These are phyloP conservation scores for Cynaeus angustus DNA, from an alignment of 2,888 invertebrate genomes.

Conservation along the genomic window DNA sequence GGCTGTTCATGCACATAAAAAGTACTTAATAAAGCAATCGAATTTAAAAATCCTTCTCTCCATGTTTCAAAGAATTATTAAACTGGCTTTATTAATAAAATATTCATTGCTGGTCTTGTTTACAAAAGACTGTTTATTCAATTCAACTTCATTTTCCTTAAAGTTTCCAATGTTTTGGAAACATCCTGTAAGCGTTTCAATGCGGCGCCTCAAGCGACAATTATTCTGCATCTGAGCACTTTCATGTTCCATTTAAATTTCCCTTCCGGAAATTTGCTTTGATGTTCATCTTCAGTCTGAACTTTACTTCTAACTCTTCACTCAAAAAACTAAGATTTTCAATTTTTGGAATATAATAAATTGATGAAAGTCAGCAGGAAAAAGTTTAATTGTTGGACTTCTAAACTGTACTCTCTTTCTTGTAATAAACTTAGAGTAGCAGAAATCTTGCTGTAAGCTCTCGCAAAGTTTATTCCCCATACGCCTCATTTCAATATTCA, in stretches of 20 bases:
- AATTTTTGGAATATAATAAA: too few species aligned
- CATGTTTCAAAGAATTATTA: too few species aligned
- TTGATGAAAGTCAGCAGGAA: too few species aligned
- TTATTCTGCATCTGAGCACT: conserved; percentile 29
- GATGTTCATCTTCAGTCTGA: conserved; percentile 20
- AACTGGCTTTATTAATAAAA: too few species aligned
- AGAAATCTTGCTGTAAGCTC: not conserved
- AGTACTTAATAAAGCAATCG: too few species aligned
- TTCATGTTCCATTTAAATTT: conserved; percentile 26
- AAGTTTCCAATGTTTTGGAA: conserved; percentile 10
- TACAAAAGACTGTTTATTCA: too few species aligned
- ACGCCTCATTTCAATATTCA: conserved; percentile 6
- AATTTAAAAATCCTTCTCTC: too few species aligned
- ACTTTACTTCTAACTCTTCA: conserved; percentile 14
- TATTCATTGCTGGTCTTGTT: too few species aligned
- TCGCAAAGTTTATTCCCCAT: not conserved
- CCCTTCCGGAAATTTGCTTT: conserved; percentile 22
- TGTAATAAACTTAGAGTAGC: not conserved
- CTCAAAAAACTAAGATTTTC: not conserved
- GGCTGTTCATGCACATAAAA: too few species aligned
- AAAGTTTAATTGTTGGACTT: not conserved
- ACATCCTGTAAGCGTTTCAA: conserved; percentile 16
- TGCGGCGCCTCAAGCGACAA: conserved; percentile 15
- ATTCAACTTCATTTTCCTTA: not conserved
- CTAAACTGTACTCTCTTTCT: not conserved